Percentiles rank a stretch among this genome's conserved stretches.
Conservation (phyloP, 2,888 invertebrate genomes). For the Zhuqinia jingwanae region DNA sequence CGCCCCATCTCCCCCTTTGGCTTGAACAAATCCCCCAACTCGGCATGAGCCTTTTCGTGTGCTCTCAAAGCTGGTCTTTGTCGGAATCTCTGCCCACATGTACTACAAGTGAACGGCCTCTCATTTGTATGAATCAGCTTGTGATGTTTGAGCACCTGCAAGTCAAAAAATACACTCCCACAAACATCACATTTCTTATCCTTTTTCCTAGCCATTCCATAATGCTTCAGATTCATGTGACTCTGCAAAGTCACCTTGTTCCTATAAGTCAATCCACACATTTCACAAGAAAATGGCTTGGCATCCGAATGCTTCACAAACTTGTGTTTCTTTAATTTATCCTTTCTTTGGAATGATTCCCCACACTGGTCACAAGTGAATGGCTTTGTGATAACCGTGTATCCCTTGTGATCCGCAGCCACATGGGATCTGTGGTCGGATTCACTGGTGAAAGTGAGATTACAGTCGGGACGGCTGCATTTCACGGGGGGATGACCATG, state of each 20-base stretch:
- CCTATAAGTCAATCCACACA: neutral
- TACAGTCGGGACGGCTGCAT: neutral
- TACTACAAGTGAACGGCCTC: neutral
- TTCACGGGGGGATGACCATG: neutral
- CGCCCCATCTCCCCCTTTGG: conserved; percentile 11
- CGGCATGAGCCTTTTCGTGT: neutral
- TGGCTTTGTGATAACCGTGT: neutral
- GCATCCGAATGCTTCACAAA: neutral
- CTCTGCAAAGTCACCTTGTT: neutral
- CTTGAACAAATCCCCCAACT: neutral
- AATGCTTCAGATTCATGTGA: neutral
- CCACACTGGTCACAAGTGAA: neutral
- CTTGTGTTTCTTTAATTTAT: neutral
- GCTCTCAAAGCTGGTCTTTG: neutral
- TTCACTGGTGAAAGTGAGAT: neutral
- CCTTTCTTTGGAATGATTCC: neutral
- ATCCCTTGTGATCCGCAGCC: neutral
- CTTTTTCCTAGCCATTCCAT: neutral
- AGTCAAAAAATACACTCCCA: neutral
- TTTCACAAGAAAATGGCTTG: neutral
- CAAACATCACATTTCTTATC: neutral
- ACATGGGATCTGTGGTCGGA: neutral
- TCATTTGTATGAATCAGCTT: neutral
- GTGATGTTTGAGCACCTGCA: neutral
- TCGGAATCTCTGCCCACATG: neutral